Evolutionary conservation across 2,888 invertebrate genomes (phyloP).

Genomic region (Noctua janthe): DNA sequence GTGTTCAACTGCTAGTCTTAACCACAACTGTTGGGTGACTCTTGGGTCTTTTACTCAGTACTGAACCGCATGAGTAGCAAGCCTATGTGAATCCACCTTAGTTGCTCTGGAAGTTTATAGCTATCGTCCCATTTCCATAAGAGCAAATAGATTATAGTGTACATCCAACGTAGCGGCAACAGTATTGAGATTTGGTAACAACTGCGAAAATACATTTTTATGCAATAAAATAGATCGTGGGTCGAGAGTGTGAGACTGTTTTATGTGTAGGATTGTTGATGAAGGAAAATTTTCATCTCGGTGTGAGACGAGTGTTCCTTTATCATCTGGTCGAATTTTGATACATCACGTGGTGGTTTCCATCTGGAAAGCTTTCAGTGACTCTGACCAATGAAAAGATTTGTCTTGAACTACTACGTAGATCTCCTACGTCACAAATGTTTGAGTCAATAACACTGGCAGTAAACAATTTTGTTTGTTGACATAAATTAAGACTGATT

Average conservation of each 20-base stretch:
- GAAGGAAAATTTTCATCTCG: conserved; percentile 9
- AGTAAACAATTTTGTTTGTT: conserved; percentile 20
- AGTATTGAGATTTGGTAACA: conserved; percentile 45
- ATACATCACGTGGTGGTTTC: background rate
- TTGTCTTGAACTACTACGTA: background rate
- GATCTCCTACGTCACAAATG: conserved; percentile 8
- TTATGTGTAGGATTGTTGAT: background rate
- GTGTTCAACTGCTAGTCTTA: background rate
- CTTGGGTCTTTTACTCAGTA: background rate
- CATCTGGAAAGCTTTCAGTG: no score
- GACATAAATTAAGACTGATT: conserved; percentile 11
- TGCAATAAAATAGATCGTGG: conserved; percentile 5
- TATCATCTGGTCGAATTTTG: background rate
- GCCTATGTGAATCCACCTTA: conserved; percentile 8
- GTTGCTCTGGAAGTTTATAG: conserved; percentile 38
- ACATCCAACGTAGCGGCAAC: conserved; percentile 4
- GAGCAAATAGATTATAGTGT: conserved; percentile 44
- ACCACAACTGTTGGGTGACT: background rate
- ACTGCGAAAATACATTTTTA: conserved; percentile 36
- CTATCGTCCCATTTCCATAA: conserved; percentile 33
- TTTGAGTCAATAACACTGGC: conserved; percentile 7
- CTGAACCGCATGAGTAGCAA: background rate
- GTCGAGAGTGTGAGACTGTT: conserved; percentile 2
- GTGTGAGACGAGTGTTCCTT: background rate
- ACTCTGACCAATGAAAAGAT: background rate